Evolutionary conservation across 2,113 vertebrate species (phyloP), one percentile per base, ranked within the genome.

Genomic region (Coracopsis vasa): DNA sequence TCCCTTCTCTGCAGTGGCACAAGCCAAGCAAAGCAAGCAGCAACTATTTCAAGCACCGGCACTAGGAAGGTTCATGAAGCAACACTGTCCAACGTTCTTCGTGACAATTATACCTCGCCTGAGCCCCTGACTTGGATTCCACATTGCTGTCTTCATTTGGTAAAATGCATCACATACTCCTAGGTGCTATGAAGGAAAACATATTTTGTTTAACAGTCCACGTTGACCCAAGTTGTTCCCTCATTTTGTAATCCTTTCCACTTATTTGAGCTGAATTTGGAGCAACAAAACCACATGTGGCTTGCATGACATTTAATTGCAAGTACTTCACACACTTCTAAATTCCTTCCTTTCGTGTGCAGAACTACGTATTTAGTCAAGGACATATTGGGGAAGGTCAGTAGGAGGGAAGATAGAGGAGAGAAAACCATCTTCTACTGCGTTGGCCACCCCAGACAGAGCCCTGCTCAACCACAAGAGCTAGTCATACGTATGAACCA

Each of bases 341-440:
- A 96, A 97, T 96, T 96, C 93, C 90, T 96, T 97, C 93, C 95
- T 80, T 96, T 95, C 81, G 58, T 95, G 94, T 94, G 82, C 92
- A 88, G 67, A 41, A 16, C 80, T 60, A 73, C 78, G 42, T 82
- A 60, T 96, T 95, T 93, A 94, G 79, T 87, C 81, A 74, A 88
- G 85, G 66, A 65, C 81, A 87, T n/a, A 8, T 13, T 84, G 77
- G 70, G 89, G 83, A 81, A 97, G 86, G 83, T 92, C 91, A 92
- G 93, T 41, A 53, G 73, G 93, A 92, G 39, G 75, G 39, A 7
- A 74, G 54, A 16, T 23, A 39, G 54, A n/a, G 50, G 53, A 88
- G 50, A 90, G 41, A 45, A 92, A 86, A 90, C 37, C 37, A 44
- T 41, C 48, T 82, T 86, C 47, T 54, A 42, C 48, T 42, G 53